Base-by-base conservation (phyloP, 2,113 vertebrate species). In the Dunckerocampus dactyliophorus region DNA sequence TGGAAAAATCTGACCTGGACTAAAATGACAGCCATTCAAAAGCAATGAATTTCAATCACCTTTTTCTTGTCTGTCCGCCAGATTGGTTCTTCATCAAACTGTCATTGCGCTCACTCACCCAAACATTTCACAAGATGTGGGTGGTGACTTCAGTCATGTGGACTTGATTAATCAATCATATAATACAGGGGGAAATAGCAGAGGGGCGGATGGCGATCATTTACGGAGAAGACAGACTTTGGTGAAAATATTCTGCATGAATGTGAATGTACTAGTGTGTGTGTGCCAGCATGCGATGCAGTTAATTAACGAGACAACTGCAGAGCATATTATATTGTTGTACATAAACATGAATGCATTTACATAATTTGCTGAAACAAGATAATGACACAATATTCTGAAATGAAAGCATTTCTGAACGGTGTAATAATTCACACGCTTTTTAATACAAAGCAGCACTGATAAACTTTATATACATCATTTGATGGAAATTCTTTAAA, bases 41-140 rank as follows among this genome's bases (percentile, higher is more conserved):
- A 77, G 80, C 82, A 84, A 87, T 90, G 79, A 79, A 86, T 89
- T 87, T 88, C 76, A 86, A 86, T 88, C 81, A 85, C 76, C 73
- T 80, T 84, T 77, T 84, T 87, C 72, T 82, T 86, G 87, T 85
- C 80, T 51, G 24, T 63, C 65, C 45, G 65, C 49, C 51, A 74
- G 65, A 89, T 84, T 80, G 77, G 70, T 79, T 84, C 77, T 52
- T 65, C 20, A 62, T 87, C 81, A 85, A 78, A 72, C 51, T 66
- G 69, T 81, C 55, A 60, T 79, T 65, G 54, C 11, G 31, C 54
- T 42, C 34, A 56, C 37, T 75, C 69, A 48, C 57, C 64, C 58
- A 80, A 79, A 54, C 65, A 79, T 84, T 82, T 85, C 66, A 74
- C 39, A 73, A 80, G 76, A 82, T 71, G 72, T 71, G 65, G 65